Base-by-base conservation (phyloP, 2,113 vertebrate genomes). In the Calypte anna region DNA sequence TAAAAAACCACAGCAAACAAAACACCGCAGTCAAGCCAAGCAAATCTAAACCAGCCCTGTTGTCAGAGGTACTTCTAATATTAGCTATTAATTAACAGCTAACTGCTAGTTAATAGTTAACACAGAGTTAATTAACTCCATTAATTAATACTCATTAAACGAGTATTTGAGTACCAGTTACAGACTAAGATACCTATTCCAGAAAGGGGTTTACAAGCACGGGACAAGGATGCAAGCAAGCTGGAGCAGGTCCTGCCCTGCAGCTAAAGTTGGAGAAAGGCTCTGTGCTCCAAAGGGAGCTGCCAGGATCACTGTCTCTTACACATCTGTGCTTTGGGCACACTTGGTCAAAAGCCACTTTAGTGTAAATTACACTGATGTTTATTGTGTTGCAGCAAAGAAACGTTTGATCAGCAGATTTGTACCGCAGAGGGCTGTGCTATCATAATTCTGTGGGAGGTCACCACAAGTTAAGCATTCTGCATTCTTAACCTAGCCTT, bases 221-320 rank as follows among this genome's bases (percentile, higher is more conserved):
- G 43, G 51, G 28, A 28, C 3, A 2, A 76, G 58, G n/a, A 19
- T 23, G 5, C 9, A 33, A 69, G 72, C 18, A 15, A 67, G 46
- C 2, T 0, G 23, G 14, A 74, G 28, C 23, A 30, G 54, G 15
- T 51, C 33, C 61, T 74, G 73, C 21, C 15, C 28, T 1, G 1
- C n/a, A 40, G 50, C 15, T 4, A 1, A 30, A 38, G 33, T 2
- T 1, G 7, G 43, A 66, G 20, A 15, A 31, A 38, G 67, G 6
- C 25, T 50, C 31, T 0, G 1, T 33, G 33, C 44, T 88, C 86
- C 91, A 73, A 19, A 1, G 6, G 51, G 75, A 38, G n/a, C 25
- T 1, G 21, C 23, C 2, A 2, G 77, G n/a, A 28, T 33, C 0
- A 1, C 24, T 1, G 1, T 53, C 17, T 11, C 0, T 0, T 12